Percentiles rank a stretch among this genome's conserved stretches.
Conservation (phyloP, 2,888 invertebrate genomes). For the Creontiades dilutus region DNA sequence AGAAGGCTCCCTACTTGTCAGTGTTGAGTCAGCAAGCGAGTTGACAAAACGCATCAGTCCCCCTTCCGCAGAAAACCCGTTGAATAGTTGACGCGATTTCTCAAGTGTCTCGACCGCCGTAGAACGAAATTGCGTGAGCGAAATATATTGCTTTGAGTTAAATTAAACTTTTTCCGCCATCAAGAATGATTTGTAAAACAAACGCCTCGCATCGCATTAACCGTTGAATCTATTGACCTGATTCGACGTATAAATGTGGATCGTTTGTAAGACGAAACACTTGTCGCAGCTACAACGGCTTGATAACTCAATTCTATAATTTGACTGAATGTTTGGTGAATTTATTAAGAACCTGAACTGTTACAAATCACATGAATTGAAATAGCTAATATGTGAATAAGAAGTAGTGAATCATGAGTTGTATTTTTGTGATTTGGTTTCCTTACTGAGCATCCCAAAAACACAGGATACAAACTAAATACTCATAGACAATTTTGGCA, state of each 20-base stretch:
- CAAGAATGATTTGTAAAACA: not conserved
- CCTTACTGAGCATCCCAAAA: too few species aligned
- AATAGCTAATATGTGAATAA: too few species aligned
- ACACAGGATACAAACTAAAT: too few species aligned
- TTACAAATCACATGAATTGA: too few species aligned
- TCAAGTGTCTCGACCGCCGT: not conserved
- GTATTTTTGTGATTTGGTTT: too few species aligned
- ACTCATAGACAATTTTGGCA: too few species aligned
- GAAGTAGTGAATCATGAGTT: too few species aligned
- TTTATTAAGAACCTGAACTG: too few species aligned
- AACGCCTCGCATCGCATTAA: not conserved
- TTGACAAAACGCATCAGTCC: not conserved
- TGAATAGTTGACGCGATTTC: slow-evolving; percentile 9
- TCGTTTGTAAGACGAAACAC: not conserved
- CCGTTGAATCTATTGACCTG: not conserved
- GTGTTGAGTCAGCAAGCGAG: not conserved
- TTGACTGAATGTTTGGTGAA: too few species aligned
- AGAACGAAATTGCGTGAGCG: not conserved
- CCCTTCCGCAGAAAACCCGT: not conserved
- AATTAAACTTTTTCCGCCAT: slow-evolving; percentile 8
- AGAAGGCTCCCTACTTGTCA: slow-evolving; percentile 3
- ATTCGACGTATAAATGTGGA: not conserved
- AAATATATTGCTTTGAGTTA: not conserved
- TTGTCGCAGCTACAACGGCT: not conserved
- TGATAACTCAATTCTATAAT: not conserved